Conservation (phyloP, 2,113 vertebrate species). For the cattle (Bos taurus) region DNA sequence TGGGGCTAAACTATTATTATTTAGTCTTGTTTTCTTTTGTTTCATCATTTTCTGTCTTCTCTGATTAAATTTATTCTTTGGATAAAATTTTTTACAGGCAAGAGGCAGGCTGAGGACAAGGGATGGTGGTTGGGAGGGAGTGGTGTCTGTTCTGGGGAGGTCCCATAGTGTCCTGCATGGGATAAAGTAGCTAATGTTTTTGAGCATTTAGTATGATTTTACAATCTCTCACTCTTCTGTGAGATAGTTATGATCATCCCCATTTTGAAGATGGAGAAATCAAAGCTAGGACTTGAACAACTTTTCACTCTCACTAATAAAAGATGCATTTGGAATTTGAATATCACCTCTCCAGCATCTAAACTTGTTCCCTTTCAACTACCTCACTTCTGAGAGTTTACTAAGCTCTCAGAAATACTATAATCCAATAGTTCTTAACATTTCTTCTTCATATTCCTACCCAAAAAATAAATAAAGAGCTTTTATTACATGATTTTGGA, state of each 20-base stretch:
- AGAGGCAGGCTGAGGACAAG: background rate
- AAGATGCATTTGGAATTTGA: background rate
- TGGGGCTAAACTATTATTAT: background rate
- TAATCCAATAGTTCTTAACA: background rate
- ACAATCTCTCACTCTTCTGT: background rate
- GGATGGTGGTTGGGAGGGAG: background rate
- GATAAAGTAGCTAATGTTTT: background rate
- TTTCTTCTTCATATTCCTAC: background rate
- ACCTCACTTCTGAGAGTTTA: background rate
- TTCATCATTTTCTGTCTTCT: background rate
- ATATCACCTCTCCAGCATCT: background rate
- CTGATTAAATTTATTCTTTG: background rate
- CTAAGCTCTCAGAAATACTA: background rate
- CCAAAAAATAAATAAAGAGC: background rate
- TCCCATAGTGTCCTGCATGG: background rate
- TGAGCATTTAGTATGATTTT: background rate
- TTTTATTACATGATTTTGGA: background rate
- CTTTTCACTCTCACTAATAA: background rate
- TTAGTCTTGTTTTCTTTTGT: background rate
- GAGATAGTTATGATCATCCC: background rate
- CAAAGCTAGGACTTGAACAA: background rate
- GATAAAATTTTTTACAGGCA: background rate
- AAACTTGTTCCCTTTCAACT: background rate
- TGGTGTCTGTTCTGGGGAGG: background rate
- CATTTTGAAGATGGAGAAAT: constrained; percentile 2